A percentile compares a stretch with the other conserved stretches of the same genome.
Evolutionary conservation across 2,888 invertebrate species (phyloP).

Genomic region (Podabrus alpinus): DNA sequence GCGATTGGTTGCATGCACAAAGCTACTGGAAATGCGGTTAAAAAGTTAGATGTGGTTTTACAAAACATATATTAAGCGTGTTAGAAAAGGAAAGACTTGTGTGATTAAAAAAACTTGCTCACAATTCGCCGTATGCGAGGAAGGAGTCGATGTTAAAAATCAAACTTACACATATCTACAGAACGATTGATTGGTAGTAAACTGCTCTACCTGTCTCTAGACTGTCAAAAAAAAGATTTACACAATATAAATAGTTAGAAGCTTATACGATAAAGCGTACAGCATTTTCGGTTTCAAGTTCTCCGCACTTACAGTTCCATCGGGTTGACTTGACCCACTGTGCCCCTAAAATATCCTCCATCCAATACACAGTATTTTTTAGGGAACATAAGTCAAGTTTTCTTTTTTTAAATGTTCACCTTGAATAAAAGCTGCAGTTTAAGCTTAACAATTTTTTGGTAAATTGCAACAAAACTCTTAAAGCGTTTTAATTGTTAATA

Average conservation of each 20-base stretch:
- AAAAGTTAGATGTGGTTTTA: neutral
- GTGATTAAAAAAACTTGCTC: neutral
- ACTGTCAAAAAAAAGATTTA: neutral
- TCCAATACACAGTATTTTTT: neutral
- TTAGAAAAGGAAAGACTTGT: neutral
- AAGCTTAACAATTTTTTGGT: no score
- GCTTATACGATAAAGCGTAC: neutral
- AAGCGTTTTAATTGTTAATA: no score
- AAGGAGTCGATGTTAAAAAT: neutral
- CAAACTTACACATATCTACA: neutral
- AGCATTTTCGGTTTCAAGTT: no score
- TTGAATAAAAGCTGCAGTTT: neutral
- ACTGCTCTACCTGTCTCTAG: neutral
- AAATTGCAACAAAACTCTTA: no score
- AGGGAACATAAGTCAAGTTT: neutral
- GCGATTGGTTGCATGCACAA: neutral
- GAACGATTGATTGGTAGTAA: neutral
- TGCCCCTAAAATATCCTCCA: no score
- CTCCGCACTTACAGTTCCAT: no score
- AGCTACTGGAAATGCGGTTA: neutral
- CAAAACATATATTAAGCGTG: neutral
- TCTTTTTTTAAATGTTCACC: neutral
- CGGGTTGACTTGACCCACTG: no score
- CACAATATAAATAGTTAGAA: neutral
- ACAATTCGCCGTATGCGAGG: neutral